Evolutionary conservation across 2,113 vertebrate species (phyloP).

Genomic region (Aphyosemion australe): DNA sequence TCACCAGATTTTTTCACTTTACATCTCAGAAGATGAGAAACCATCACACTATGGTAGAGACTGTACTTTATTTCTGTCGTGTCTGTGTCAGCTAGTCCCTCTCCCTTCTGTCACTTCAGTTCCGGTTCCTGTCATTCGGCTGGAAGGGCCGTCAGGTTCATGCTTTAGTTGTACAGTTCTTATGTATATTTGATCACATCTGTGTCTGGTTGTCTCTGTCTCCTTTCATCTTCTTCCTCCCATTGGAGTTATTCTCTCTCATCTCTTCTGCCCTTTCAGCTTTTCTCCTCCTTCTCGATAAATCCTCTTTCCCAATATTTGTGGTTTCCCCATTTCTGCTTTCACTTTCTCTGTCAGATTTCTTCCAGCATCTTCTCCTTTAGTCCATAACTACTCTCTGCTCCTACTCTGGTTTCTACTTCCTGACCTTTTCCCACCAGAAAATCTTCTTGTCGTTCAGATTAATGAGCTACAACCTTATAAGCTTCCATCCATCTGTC

Average conservation of each 20-base stretch:
- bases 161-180: conserved; percentile 32
- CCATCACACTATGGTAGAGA: background rate
- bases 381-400: background rate
- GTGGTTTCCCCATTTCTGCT: conserved; percentile 10
- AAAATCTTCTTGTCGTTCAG: conserved; percentile 18
- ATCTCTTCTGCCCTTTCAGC: conserved; percentile 34
- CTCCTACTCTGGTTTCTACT: conserved; percentile 18
- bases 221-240: conserved; percentile 48
- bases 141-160: conserved; percentile 21
- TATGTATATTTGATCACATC: conserved; percentile 64
- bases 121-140: conserved; percentile 8
- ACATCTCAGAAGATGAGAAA: too few relatives aligned
- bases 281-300: conserved; percentile 11
- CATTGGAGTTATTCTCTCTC: conserved; percentile 43
- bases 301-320: background rate
- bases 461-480: conserved; percentile 11
- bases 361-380: conserved; percentile 9
- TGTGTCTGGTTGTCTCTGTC: conserved; percentile 44
- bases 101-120: background rate
- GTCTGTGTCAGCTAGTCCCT: background rate
- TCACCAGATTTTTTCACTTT: too few relatives aligned
- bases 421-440: conserved; percentile 7
- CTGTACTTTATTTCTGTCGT: background rate
- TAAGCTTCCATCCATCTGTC: background rate
- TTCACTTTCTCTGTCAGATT: background rate